Evolutionary conservation across 2,888 invertebrate genomes (phyloP), one percentile per base, ranked within the genome.

Genomic region (Heliothis peltigera): DNA sequence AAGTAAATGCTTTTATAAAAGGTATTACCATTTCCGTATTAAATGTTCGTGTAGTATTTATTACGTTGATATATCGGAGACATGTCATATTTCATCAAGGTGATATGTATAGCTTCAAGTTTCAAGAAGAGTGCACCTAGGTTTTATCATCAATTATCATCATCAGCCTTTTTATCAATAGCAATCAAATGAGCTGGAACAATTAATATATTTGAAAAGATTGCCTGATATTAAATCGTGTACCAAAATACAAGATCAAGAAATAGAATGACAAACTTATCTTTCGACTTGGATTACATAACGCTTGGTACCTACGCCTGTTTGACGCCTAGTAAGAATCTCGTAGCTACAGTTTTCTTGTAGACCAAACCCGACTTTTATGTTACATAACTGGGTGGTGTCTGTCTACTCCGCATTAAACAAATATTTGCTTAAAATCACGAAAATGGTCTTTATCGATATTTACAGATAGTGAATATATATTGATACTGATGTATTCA

Each of bases 1-100:
- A 17, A n/a, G n/a, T n/a, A n/a, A 46, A 75, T 68, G 69, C 49
- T 68, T 56, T 74, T 56, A 57, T n/a, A n/a, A n/a, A n/a, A n/a
- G n/a, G 32, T 32, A 55, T 67, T 57, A 22, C 35, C 17, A 56
- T 15, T 21, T 39, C 6, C n/a, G 48, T 49, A 39, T 39, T 39
- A n/a, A 39, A 10, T 39, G 32, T 32, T 32, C 12, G 32, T 32
- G 10, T 32, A 10, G 32, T 32, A 10, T 32, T 12, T 32, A 32
- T 32, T 12, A 3, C 10, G 32, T 3, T 32, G 32, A 8, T 32
- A 32, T 32, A 12, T 32, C 12, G 0, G 28, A 28, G 32, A 1
- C 32, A n/a, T 32, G 3, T 32, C 32, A 10, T 2, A 12, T 32
- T 28, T 10, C 25, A 4, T 7, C 4, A 32, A 12, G 32, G 28